A percentile compares a stretch with the other conserved stretches of the same genome.
Evolutionary conservation across 2,113 vertebrate species (phyloP).

Genomic region (Apodemus speciosus): DNA sequence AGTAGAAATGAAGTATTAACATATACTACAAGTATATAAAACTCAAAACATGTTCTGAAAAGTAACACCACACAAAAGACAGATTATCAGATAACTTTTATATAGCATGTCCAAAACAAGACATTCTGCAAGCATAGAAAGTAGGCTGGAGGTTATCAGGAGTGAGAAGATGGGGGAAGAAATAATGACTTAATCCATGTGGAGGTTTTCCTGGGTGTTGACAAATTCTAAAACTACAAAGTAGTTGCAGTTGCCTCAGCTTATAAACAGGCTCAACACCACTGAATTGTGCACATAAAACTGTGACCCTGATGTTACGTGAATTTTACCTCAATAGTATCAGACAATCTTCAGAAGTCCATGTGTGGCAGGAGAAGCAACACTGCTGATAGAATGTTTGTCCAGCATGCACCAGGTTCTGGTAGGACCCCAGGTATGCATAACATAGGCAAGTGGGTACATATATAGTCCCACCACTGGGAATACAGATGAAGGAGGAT

Average conservation of each 20-base stretch:
- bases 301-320: not conserved
- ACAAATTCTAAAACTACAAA: slow-evolving; percentile 39
- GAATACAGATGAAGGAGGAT: not conserved
- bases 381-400: not conserved
- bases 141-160: not conserved
- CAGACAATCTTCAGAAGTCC: not conserved
- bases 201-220: not conserved
- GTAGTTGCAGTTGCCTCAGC: not conserved
- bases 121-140: not conserved
- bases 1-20: not conserved
- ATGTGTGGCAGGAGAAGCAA: not conserved
- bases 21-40: not conserved
- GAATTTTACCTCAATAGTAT: not conserved
- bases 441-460: not conserved
- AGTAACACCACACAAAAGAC: not conserved
- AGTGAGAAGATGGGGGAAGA: not conserved
- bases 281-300: not conserved
- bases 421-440: not conserved
- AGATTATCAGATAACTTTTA: not conserved
- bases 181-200: not conserved
- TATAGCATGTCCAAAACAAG: not conserved
- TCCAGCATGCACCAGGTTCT: not conserved
- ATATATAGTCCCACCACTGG: not conserved
- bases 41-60: not conserved
- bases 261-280: not conserved